These are phyloP conservation scores for Parapristionchus giblindavisi DNA, from an alignment of 2,888 invertebrate species.

Conservation along the genomic window DNA sequence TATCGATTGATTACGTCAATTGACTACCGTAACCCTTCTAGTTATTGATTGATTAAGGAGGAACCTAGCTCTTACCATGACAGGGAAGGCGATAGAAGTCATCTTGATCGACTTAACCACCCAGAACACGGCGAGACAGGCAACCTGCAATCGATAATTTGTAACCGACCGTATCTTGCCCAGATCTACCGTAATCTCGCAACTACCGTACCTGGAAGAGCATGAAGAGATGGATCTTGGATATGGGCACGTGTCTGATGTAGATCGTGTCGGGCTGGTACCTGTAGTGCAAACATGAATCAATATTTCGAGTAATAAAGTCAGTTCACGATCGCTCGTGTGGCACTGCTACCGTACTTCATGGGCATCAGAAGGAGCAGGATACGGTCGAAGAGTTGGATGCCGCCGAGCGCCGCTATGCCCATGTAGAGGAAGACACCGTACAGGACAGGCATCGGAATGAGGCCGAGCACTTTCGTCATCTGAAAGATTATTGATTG, in stretches of 20 bases:
- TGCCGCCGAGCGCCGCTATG: constrained; percentile 88
- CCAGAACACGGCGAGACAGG: constrained; percentile 88
- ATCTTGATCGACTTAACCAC: constrained; percentile 88
- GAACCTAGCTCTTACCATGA: constrained; percentile 79
- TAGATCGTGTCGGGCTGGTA: constrained; percentile 98
- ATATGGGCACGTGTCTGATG: constrained; percentile 91
- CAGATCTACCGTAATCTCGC: constrained; percentile 38
- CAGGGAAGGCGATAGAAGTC: constrained; percentile 93
- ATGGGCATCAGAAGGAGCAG: constrained; percentile 96
- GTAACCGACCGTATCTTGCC: not conserved
- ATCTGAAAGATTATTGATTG: no score
- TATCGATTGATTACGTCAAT: not conserved
- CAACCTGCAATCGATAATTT: constrained; percentile 76
- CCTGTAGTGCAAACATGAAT: constrained; percentile 46
- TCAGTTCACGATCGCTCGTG: constrained; percentile 5
- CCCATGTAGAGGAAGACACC: constrained; percentile 98
- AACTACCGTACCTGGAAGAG: constrained; percentile 77
- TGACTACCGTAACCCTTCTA: no score
- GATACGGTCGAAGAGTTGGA: constrained; percentile 91
- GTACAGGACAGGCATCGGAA: constrained; percentile 90
- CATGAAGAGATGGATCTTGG: constrained; percentile 90
- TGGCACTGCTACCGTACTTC: constrained; percentile 73
- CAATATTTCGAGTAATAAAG: not conserved
- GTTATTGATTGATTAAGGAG: not conserved
- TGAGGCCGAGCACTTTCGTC: constrained; percentile 27